Percentiles rank a stretch among this genome's conserved stretches.
phyloP scores from a whole-genome alignment of 1,140 invertebrate species.

The Mya arenaria region DNA sequence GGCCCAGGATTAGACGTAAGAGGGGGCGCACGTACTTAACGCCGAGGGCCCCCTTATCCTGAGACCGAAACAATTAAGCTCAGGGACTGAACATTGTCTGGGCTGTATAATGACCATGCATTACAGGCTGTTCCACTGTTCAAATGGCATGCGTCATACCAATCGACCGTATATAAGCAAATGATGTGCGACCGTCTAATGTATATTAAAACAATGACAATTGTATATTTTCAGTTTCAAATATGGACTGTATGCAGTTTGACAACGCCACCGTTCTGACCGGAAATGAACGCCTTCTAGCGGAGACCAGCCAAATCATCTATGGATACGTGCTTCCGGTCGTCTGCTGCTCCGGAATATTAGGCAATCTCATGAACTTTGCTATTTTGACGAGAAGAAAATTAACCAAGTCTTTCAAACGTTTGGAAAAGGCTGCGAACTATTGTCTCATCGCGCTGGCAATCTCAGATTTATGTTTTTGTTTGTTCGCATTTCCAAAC shows the following conservation, averaged over 20 bases:
- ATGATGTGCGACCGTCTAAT: too few relatives aligned
- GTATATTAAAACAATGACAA: too few relatives aligned
- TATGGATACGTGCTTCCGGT: constrained; percentile 65
- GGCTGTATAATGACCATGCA: too few relatives aligned
- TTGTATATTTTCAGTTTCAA: constrained; percentile 28
- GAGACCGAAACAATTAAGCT: too few relatives aligned
- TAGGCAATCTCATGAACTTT: constrained; percentile 78
- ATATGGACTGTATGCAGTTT: constrained; percentile 22
- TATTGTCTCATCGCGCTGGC: constrained; percentile 75
- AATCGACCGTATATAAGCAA: too few relatives aligned
- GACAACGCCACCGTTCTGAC: constrained; percentile 41
- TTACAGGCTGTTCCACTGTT: too few relatives aligned
- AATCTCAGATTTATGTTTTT: constrained; percentile 76
- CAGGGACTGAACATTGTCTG: too few relatives aligned
- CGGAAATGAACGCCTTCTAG: background rate
- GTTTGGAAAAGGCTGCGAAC: constrained; percentile 76
- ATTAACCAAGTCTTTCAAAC: constrained; percentile 72
- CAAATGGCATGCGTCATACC: too few relatives aligned
- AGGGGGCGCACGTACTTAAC: too few relatives aligned
- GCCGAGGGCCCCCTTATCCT: too few relatives aligned
- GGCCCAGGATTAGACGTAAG: too few relatives aligned
- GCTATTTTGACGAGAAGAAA: constrained; percentile 76
- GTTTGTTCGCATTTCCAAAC: constrained; percentile 77
- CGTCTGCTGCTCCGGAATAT: constrained; percentile 76
- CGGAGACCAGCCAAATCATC: constrained; percentile 41